Conservation (phyloP, 1,140 invertebrate genomes). For the Dreissena polymorpha region DNA sequence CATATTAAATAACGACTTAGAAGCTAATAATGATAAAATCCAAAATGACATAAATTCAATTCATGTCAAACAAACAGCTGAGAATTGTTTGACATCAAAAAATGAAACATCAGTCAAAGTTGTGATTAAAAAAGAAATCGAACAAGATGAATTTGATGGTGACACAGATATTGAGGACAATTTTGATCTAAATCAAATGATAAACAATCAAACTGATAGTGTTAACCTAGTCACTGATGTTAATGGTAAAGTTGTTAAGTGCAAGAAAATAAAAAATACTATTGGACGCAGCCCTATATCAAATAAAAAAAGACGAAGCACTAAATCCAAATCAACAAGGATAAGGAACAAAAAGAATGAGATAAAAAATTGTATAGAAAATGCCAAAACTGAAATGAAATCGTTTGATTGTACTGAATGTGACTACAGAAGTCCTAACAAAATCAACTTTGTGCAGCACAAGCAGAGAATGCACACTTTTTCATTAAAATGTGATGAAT, state of each 20-base stretch:
- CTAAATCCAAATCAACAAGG: conserved; percentile 25
- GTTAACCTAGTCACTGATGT: not conserved
- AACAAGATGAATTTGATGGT: conserved; percentile 36
- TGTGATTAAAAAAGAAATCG: conserved; percentile 27
- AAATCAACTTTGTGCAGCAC: conserved; percentile 39
- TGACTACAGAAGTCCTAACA: conserved; percentile 40
- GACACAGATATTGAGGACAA: conserved; percentile 49
- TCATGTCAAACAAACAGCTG: not conserved
- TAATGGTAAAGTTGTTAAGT: not conserved
- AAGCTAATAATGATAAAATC: not conserved
- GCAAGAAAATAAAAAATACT: not conserved
- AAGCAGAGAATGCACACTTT: conserved; percentile 51
- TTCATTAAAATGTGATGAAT: conserved; percentile 62
- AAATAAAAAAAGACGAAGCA: conserved; percentile 17
- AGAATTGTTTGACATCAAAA: not conserved
- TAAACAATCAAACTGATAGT: not conserved
- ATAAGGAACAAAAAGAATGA: not conserved
- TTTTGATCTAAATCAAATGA: conserved; percentile 6
- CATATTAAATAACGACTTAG: not conserved
- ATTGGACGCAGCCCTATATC: not conserved
- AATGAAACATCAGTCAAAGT: not conserved
- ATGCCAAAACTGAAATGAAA: conserved; percentile 4
- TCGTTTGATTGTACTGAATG: conserved; percentile 26
- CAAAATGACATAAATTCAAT: not conserved
- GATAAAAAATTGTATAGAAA: conserved; percentile 7